Percentiles rank a stretch among this genome's conserved stretches.
phyloP scores from a whole-genome alignment of 2,888 invertebrate species.

The Alentia gelatinosa region DNA sequence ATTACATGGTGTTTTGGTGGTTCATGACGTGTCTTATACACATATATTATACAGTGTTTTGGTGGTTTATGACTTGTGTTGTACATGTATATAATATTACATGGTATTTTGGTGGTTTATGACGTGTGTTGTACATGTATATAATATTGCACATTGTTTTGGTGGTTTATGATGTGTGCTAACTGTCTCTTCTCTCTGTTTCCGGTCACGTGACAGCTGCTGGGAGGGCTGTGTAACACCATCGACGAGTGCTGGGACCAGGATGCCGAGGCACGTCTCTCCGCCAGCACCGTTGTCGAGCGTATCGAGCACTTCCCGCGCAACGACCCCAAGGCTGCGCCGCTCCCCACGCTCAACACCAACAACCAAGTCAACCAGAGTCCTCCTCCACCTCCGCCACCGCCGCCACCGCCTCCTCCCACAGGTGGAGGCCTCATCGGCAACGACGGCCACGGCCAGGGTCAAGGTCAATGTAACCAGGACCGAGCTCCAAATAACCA shows the following conservation, averaged over 20 bases:
- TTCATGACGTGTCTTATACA: too few relatives aligned
- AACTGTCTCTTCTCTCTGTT: too few relatives aligned
- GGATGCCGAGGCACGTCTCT: conserved; percentile 96
- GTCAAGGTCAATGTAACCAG: neutral
- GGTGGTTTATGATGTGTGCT: too few relatives aligned
- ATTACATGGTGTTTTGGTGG: too few relatives aligned
- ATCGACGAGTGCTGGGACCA: conserved; percentile 98
- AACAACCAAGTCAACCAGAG: neutral
- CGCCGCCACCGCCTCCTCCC: neutral
- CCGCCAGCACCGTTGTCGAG: conserved; percentile 94
- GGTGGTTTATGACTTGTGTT: too few relatives aligned
- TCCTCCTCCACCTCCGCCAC: neutral
- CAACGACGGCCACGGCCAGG: too few relatives aligned
- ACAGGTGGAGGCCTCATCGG: too few relatives aligned
- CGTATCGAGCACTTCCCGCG: conserved; percentile 82
- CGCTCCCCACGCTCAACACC: neutral
- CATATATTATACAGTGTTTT: too few relatives aligned
- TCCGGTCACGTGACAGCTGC: neutral
- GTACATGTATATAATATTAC: too few relatives aligned
- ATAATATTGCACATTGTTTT: too few relatives aligned
- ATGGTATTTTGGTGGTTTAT: too few relatives aligned
- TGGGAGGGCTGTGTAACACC: conserved; percentile 83
- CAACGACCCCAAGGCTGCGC: neutral
- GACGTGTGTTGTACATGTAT: too few relatives aligned
- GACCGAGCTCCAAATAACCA: neutral